Evolutionary conservation across 92 coral and sea anemone genomes (phyloP), one percentile per base, ranked within the genome.

Genomic region (Hydrozoanthus gracilis): DNA sequence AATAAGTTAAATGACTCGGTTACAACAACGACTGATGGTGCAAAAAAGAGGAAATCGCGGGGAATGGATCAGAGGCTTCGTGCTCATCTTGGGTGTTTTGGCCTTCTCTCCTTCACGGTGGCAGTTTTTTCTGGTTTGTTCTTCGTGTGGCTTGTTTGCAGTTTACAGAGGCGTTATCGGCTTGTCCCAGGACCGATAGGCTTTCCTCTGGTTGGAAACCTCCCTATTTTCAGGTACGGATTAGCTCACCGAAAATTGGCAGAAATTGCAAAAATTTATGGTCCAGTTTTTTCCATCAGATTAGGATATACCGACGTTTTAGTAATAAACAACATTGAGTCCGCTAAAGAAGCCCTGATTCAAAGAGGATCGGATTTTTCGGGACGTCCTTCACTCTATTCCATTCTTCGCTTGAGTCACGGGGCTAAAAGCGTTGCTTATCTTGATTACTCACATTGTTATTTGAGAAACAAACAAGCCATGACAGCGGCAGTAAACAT

Each of bases 141-240:
- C 16, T n/a, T 90, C 7, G 64, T 9, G 13, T 71, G 79, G 12
- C 68, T 75, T 54, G 58, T 27, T 6, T 17, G 65, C 35, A 82
- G 71, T 14, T 76, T 82, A 71, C 62, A 55, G 46, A 55, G 10
- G 6, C 82, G 55, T 6, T 55, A 18, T 20, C 45, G 15, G 13
- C 78, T 84, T 46, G 91, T 78, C 4, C 91, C 93, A 18, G 93
- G 93, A 4, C 93, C 93, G 6, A 83, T 86, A 75, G 76, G 87
- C 6, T 77, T 91, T 44, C 93, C 93, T 46, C 64, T 88, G 15
- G 62, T 88, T 35, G 91, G 93, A 4, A 83, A 90, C 50, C 82
- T 91, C 74, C 89, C 76, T 60, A 44, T 91, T 20, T 87, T 91
- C 67, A 58, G 87, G 17, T 91, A 71, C 7, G 52, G 86, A 8